phyloP scores from a whole-genome alignment of 1,140 invertebrate genomes.

The Homalodisca vitripennis region DNA sequence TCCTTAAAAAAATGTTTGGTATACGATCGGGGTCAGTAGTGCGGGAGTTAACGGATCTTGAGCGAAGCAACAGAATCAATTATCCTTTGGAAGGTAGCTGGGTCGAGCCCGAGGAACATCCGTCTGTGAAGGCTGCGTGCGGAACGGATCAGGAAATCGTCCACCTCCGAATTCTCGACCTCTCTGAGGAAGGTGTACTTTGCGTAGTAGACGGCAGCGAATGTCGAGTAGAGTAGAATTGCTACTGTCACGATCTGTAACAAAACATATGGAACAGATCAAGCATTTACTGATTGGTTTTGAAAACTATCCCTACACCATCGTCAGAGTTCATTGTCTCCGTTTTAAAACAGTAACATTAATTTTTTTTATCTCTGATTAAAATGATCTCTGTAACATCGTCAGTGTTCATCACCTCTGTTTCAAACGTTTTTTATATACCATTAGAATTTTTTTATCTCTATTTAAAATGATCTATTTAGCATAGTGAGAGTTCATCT shows the following conservation, averaged over 20 bases:
- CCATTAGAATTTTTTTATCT: too few relatives aligned
- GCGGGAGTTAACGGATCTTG: neutral
- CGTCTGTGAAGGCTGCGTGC: slow-evolving; percentile 9
- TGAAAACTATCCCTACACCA: too few relatives aligned
- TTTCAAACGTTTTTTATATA: too few relatives aligned
- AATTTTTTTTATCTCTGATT: neutral
- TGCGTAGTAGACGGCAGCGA: slow-evolving; percentile 81
- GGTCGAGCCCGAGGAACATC: slow-evolving; percentile 2
- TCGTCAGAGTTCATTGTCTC: too few relatives aligned
- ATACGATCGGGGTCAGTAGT: too few relatives aligned
- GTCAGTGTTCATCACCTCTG: too few relatives aligned
- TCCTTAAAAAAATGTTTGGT: too few relatives aligned
- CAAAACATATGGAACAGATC: slow-evolving; percentile 10
- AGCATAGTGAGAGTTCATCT: too few relatives aligned
- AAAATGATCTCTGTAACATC: too few relatives aligned
- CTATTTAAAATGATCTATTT: too few relatives aligned
- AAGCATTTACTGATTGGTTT: too few relatives aligned
- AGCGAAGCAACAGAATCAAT: slow-evolving; percentile 18
- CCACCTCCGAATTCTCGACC: slow-evolving; percentile 63
- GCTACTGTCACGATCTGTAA: slow-evolving; percentile 72
- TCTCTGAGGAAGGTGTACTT: slow-evolving; percentile 75
- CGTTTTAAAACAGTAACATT: neutral
- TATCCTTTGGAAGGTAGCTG: slow-evolving; percentile 13
- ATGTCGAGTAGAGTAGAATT: slow-evolving; percentile 75
- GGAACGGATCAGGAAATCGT: slow-evolving; percentile 38